Evolutionary conservation across 2,888 invertebrate genomes (phyloP).

Genomic region (Caenorhabditis macrosperma): DNA sequence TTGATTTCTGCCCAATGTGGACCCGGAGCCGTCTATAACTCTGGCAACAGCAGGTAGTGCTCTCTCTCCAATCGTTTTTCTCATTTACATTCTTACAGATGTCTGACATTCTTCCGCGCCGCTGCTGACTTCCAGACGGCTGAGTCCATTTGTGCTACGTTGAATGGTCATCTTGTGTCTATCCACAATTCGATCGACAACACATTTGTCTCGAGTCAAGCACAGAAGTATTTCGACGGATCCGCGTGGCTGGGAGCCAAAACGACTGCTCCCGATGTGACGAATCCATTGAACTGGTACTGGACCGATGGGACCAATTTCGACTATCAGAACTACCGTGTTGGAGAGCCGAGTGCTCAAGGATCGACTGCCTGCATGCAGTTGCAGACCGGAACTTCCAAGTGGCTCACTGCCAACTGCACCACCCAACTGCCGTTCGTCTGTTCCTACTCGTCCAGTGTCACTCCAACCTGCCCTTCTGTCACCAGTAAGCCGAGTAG

Average conservation of each 20-base stretch:
- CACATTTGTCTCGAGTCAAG: conserved; percentile 34
- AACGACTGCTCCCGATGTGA: conserved; percentile 51
- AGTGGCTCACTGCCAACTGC: conserved; percentile 52
- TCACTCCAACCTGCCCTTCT: conserved; percentile 45
- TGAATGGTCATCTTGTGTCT: conserved; percentile 43
- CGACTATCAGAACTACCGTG: conserved; percentile 53
- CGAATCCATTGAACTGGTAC: conserved; percentile 55
- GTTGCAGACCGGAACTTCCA: conserved; percentile 43
- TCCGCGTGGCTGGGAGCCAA: conserved; percentile 49
- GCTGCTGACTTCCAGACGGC: conserved; percentile 39
- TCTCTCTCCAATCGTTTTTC: not conserved
- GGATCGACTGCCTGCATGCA: conserved; percentile 46
- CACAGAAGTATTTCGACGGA: conserved; percentile 43
- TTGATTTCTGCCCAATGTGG: conserved; percentile 51
- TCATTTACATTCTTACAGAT: conserved; percentile 12
- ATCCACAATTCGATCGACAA: conserved; percentile 55
- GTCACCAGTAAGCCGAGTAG: conserved; percentile 29
- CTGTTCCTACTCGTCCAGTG: conserved; percentile 40
- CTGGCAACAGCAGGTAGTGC: conserved; percentile 13
- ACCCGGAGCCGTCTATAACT: conserved; percentile 38
- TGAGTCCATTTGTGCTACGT: conserved; percentile 42
- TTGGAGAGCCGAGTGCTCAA: conserved; percentile 44
- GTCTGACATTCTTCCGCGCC: conserved; percentile 37
- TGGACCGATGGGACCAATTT: conserved; percentile 53
- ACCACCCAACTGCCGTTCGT: conserved; percentile 37